Conservation (phyloP, 92 coral and sea anemone genomes). For the Pocillopora meandrina region DNA sequence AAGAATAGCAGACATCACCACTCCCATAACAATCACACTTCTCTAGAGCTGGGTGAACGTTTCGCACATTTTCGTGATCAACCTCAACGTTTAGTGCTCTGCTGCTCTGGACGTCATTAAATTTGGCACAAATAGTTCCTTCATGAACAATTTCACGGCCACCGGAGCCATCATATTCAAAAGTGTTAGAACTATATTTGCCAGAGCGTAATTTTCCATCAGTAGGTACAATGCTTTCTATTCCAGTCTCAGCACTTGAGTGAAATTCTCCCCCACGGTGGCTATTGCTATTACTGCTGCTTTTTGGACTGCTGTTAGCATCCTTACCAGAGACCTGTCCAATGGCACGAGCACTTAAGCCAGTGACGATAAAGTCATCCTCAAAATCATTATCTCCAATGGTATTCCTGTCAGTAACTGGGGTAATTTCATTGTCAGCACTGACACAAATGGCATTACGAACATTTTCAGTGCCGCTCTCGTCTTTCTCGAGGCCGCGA, state of each 20-base stretch:
- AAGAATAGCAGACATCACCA: background rate
- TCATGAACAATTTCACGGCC: too few relatives aligned
- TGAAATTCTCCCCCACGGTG: background rate
- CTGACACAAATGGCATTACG: background rate
- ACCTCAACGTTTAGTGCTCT: background rate
- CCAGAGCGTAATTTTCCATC: too few relatives aligned
- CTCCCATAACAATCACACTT: background rate
- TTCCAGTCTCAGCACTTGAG: background rate
- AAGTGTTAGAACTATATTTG: too few relatives aligned
- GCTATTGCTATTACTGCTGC: background rate
- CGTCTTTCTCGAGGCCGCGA: background rate
- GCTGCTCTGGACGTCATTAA: background rate
- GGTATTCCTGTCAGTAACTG: background rate
- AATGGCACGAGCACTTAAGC: background rate
- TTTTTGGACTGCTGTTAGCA: background rate
- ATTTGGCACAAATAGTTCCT: too few relatives aligned
- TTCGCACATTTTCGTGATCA: background rate
- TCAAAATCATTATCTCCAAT: background rate
- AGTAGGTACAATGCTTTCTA: too few relatives aligned
- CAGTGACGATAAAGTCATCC: background rate
- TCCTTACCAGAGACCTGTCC: background rate
- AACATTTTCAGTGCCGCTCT: background rate
- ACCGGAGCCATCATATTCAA: too few relatives aligned
- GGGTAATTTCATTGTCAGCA: background rate
- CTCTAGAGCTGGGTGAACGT: background rate